Conservation (phyloP, 2,113 vertebrate species). For the Choloepus hoffmanni region DNA sequence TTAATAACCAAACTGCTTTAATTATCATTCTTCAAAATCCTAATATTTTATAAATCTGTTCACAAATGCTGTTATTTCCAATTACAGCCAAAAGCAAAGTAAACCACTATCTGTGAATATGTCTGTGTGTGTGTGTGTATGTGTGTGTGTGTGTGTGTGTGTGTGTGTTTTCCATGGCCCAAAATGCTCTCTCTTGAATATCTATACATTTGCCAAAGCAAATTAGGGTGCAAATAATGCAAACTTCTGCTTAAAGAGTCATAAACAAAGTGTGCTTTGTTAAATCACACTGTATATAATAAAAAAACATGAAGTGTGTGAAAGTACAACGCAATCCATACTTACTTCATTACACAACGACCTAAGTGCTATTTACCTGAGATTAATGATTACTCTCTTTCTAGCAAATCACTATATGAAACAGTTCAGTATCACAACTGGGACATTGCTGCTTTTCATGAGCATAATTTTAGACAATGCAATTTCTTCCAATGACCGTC, state of each 20-base stretch:
- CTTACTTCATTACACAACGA: constrained; percentile 62
- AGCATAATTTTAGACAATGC: constrained; percentile 55
- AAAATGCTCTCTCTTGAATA: neutral
- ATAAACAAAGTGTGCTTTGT: constrained; percentile 22
- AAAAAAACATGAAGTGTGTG: constrained; percentile 1
- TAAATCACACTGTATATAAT: neutral
- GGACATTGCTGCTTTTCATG: neutral
- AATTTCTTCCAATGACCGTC: constrained; percentile 49
- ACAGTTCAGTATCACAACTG: constrained; percentile 47
- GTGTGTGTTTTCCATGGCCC: neutral
- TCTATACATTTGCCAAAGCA: constrained; percentile 1
- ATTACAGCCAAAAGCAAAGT: constrained; percentile 24
- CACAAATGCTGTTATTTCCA: constrained; percentile 15
- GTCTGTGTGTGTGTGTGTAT: no score
- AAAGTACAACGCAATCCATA: constrained; percentile 9
- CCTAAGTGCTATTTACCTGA: constrained; percentile 42
- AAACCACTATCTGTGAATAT: neutral
- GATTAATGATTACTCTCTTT: constrained; percentile 56
- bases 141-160: neutral
- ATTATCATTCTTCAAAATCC: constrained; percentile 50
- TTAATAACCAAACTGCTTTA: constrained; percentile 32
- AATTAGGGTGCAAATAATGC: constrained; percentile 20
- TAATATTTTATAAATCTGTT: neutral
- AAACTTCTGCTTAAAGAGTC: neutral
- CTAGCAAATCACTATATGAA: constrained; percentile 41